Base-by-base conservation (phyloP, 2,797 vertebrate species). In the Cynodonichthys magdalenae region DNA sequence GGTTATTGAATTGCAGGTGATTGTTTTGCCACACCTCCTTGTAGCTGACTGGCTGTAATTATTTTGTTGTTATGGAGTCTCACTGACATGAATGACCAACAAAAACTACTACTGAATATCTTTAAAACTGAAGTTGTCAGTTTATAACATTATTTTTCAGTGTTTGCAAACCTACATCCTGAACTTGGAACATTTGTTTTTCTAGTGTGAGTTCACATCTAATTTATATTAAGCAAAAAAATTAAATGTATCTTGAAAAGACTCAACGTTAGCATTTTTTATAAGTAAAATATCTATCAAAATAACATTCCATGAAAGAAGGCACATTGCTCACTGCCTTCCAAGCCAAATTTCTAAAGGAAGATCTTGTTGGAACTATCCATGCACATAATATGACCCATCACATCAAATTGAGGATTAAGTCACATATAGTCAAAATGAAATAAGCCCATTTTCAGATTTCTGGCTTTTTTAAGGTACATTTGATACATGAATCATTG, bases 31-130 rank as follows among this genome's bases (percentile, higher is more conserved):
- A 4, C 27, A 29, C 31, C 42, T 18, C 50, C 46, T 17, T 53
- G 8, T 18, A 59, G 36, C 59, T 64, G 51, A 81, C 80, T 75
- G 75, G 66, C 61, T 75, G 66, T 68, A 62, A 75, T 42, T 68
- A 69, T 51, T 31, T 50, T 71, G 75, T 75, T 68, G 80, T 66
- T 64, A n/a, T 49, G 8, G 59, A 59, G 60, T 72, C 66, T 29
- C 11, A 44, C 54, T 69, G 64, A 58, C 60, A 63, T 69, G 60
- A 88, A 52, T 31, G 49, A 80, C 19, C 8, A 3, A 57, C 70
- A 55, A 45, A 66, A 75, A 79, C 42, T 67, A 57, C 36, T 80
- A 80, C 82, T 69, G 72, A 86, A 73, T 66, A 52, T 39, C 69
- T 5, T 0, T 75, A 59, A 71, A 80, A 83, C 77, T 76, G 55